Evolutionary conservation across 2,113 vertebrate genomes (phyloP).

Genomic region (Sorex fumeus): DNA sequence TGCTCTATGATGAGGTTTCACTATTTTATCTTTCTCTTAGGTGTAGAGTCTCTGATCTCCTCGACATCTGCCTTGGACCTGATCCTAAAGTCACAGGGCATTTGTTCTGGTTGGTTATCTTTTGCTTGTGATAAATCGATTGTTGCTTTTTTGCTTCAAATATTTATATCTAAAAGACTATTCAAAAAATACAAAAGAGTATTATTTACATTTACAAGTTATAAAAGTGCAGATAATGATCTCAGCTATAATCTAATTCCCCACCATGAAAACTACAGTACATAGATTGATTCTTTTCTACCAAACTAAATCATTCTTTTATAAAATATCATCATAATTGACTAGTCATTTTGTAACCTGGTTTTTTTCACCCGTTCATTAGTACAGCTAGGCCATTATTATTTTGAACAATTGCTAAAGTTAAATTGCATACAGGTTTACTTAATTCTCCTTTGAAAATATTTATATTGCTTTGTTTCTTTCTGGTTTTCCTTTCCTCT

Average conservation of each 20-base stretch:
- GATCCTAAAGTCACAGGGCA: neutral
- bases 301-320: slow-evolving; percentile 40
- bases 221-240: neutral
- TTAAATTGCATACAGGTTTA: neutral
- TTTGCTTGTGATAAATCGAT: neutral
- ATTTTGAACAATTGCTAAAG: neutral
- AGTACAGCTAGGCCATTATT: slow-evolving; percentile 1
- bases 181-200: neutral
- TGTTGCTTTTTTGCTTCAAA: slow-evolving; percentile 21
- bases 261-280: neutral
- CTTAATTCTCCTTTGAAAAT: slow-evolving; percentile 20
- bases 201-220: no score
- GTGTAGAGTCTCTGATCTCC: neutral
- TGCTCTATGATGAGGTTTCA: neutral
- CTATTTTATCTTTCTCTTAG: neutral
- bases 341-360: slow-evolving; percentile 32
- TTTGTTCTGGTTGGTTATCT: neutral
- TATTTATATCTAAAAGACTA: slow-evolving; percentile 30
- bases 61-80: neutral
- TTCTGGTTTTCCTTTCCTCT: neutral
- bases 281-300: slow-evolving; percentile 29
- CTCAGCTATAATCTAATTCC: neutral
- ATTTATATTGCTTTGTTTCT: neutral
- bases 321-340: slow-evolving; percentile 36
- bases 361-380: slow-evolving; percentile 21